A percentile compares a stretch with the other conserved stretches of the same genome.
phyloP scores from a whole-genome alignment of 2,888 invertebrate species.

The Cancer borealis region DNA sequence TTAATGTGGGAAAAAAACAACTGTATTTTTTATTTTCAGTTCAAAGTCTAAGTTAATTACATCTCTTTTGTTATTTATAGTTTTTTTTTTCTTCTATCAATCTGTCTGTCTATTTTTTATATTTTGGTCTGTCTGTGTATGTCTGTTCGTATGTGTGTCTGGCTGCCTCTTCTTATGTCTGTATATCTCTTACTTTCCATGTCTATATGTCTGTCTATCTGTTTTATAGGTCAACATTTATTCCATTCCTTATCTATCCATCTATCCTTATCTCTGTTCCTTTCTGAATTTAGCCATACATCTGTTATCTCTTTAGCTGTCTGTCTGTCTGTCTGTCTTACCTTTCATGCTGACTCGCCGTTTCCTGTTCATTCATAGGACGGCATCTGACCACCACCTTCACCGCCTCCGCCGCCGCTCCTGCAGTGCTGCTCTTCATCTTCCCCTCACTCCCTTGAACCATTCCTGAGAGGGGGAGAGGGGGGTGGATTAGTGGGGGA shows the following conservation, averaged over 20 bases:
- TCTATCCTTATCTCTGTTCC: too few relatives aligned
- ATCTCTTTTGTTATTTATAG: not conserved
- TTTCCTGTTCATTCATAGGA: slow-evolving; percentile 94
- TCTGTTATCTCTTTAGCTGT: not conserved
- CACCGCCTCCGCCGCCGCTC: slow-evolving; percentile 86
- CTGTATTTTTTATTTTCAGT: not conserved
- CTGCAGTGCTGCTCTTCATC: slow-evolving; percentile 68
- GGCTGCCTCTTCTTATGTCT: too few relatives aligned
- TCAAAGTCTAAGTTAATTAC: not conserved
- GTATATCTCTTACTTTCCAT: too few relatives aligned
- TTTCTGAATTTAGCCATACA: too few relatives aligned
- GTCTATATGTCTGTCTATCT: too few relatives aligned
- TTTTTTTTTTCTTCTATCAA: not conserved
- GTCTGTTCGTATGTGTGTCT: not conserved
- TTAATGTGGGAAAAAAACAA: not conserved
- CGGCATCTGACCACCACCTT: slow-evolving; percentile 98
- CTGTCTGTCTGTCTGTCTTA: slow-evolving; percentile 46
- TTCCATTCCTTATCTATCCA: too few relatives aligned
- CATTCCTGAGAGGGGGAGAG: slow-evolving; percentile 59
- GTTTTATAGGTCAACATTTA: too few relatives aligned
- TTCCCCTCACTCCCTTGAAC: slow-evolving; percentile 75
- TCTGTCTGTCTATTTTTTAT: not conserved
- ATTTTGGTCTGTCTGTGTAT: not conserved
- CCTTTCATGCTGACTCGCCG: slow-evolving; percentile 84
- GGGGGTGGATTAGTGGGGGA: not conserved